Percentiles rank a stretch among this genome's conserved stretches.
Conservation (phyloP, 2,797 vertebrate genomes). For the Oceanodroma leucorhoa region DNA sequence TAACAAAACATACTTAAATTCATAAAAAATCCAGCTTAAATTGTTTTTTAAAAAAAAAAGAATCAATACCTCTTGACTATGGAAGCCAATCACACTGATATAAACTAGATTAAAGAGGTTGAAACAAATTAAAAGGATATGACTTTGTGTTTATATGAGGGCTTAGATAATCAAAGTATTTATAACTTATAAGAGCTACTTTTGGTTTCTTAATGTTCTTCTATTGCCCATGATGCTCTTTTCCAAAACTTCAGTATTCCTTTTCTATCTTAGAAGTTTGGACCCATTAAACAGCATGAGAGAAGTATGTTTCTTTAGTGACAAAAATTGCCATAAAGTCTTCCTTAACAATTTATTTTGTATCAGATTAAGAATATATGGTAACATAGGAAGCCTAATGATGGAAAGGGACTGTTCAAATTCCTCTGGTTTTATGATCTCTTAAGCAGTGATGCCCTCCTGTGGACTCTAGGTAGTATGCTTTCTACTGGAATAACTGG, state of each 20-base stretch:
- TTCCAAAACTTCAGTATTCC: not conserved
- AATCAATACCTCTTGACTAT: not conserved
- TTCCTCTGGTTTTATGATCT: not conserved
- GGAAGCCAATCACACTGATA: not conserved
- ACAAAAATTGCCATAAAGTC: not conserved
- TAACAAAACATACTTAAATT: not conserved
- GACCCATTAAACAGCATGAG: not conserved
- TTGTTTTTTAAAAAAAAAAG: not conserved
- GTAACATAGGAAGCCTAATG: not conserved
- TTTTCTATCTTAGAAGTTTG: not conserved
- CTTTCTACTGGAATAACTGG: not conserved
- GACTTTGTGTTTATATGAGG: not conserved
- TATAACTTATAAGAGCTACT: not conserved
- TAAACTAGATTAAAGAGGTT: not conserved
- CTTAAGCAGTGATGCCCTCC: constrained; percentile 71
- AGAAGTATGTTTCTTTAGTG: not conserved
- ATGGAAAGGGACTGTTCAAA: not conserved
- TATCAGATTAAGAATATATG: not conserved
- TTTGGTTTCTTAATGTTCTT: not conserved
- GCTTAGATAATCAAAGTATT: not conserved
- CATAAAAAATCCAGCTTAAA: not conserved
- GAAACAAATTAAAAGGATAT: not conserved
- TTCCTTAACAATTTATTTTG: not conserved
- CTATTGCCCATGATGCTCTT: not conserved
- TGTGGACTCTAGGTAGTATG: constrained; percentile 38